Conservation (phyloP, 2,113 vertebrate species). For the Brachyhypopomus occidentalis region DNA sequence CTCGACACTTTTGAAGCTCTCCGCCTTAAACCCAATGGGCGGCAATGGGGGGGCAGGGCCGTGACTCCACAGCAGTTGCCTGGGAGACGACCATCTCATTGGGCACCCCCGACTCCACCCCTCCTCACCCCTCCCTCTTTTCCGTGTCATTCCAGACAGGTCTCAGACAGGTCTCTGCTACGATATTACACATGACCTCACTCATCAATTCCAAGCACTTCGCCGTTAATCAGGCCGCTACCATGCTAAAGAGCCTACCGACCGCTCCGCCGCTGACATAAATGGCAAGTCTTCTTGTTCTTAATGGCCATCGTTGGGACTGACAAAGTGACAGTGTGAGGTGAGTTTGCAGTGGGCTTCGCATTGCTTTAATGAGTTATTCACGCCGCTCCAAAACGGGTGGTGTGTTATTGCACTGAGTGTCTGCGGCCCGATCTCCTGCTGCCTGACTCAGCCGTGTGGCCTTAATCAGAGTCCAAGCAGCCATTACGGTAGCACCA, state of each 20-base stretch:
- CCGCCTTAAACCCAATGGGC: no score
- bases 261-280: no score
- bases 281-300: no score
- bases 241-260: not conserved
- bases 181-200: constrained; percentile 59
- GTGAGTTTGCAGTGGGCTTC: not conserved
- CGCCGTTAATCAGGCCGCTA: not conserved
- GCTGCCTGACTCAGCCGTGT: not conserved
- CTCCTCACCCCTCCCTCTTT: constrained; percentile 68
- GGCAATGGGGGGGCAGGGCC: no score
- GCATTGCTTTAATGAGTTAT: constrained; percentile 16
- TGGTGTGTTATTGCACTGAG: not conserved
- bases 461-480: not conserved
- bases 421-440: not conserved
- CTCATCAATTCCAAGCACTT: constrained; percentile 66
- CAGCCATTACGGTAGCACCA: not conserved
- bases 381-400: not conserved
- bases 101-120: no score
- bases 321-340: constrained; percentile 8
- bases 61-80: no score
- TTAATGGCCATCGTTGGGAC: no score
- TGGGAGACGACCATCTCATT: no score
- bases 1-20: no score
- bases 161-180: constrained; percentile 62
- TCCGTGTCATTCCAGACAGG: constrained; percentile 65